These are phyloP conservation scores for Popillia japonica DNA, from an alignment of 1,140 invertebrate genomes.

Conservation along the genomic window DNA sequence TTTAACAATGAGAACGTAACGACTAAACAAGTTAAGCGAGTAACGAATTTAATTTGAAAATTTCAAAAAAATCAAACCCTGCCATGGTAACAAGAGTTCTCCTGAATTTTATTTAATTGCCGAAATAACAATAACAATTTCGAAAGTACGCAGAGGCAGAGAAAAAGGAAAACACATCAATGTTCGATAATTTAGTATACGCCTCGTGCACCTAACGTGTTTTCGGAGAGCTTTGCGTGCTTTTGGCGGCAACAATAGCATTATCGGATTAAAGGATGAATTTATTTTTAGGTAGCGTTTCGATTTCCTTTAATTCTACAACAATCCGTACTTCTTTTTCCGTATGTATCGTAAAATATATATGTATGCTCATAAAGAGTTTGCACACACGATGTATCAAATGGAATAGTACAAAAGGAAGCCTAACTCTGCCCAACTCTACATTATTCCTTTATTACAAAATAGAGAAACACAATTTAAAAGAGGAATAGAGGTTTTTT, in stretches of 20 bases:
- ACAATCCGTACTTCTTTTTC: background rate
- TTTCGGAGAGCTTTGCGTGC: slow-evolving; percentile 11
- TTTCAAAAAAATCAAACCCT: too few species aligned
- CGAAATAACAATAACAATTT: slow-evolving; percentile 29
- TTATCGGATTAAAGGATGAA: slow-evolving; percentile 27
- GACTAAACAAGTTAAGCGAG: too few species aligned
- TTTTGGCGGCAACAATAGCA: background rate
- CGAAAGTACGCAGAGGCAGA: background rate
- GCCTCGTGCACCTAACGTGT: slow-evolving; percentile 3
- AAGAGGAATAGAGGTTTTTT: too few species aligned
- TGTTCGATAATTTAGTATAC: slow-evolving; percentile 2
- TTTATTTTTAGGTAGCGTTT: slow-evolving; percentile 12
- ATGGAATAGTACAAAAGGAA: too few species aligned
- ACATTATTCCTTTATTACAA: too few species aligned
- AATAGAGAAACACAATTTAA: too few species aligned
- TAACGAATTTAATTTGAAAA: too few species aligned
- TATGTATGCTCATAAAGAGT: background rate
- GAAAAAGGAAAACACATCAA: slow-evolving; percentile 6
- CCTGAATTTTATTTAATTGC: slow-evolving; percentile 29
- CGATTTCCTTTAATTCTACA: slow-evolving; percentile 13
- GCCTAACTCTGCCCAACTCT: too few species aligned
- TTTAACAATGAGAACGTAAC: too few species aligned
- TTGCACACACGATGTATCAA: too few species aligned
- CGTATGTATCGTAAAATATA: background rate
- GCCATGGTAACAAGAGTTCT: too few species aligned